Percentiles rank a stretch among this genome's conserved stretches.
Evolutionary conservation across 2,113 vertebrate genomes (phyloP).

Genomic region (Proterorhinus semilunaris): DNA sequence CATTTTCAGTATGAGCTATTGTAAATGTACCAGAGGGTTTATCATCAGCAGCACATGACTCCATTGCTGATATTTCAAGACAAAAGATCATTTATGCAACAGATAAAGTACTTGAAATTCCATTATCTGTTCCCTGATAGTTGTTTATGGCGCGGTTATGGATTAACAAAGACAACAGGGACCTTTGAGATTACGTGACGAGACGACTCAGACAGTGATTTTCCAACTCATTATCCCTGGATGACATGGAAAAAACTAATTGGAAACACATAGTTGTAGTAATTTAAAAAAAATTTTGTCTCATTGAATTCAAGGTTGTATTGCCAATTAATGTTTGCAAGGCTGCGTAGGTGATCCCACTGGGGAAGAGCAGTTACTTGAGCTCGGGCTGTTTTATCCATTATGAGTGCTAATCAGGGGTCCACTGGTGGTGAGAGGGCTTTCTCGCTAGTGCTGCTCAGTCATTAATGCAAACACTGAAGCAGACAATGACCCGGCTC

Average conservation of each 20-base stretch:
- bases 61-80: constrained; percentile 43
- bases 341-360: constrained; percentile 46
- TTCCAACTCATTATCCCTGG: constrained; percentile 33
- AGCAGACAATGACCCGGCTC: not conserved
- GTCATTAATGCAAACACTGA: constrained; percentile 8
- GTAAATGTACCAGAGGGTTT: constrained; percentile 1
- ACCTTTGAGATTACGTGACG: constrained; percentile 52
- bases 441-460: constrained; percentile 13
- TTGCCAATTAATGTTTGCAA: constrained; percentile 59
- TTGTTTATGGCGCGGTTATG: constrained; percentile 55
- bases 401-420: constrained; percentile 57
- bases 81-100: constrained; percentile 42
- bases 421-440: constrained; percentile 36
- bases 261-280: constrained; percentile 48
- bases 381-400: constrained; percentile 52
- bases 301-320: constrained; percentile 53
- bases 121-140: constrained; percentile 44
- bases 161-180: constrained; percentile 45
- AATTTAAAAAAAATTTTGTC: constrained; percentile 48
- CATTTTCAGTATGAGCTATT: not conserved
- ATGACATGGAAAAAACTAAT: constrained; percentile 50
- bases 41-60: constrained; percentile 16
- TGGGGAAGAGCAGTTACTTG: constrained; percentile 36
- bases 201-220: constrained; percentile 54
- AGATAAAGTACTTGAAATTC: constrained; percentile 35